Base-by-base conservation (phyloP, 2,113 vertebrate genomes). In the Scomber japonicus region DNA sequence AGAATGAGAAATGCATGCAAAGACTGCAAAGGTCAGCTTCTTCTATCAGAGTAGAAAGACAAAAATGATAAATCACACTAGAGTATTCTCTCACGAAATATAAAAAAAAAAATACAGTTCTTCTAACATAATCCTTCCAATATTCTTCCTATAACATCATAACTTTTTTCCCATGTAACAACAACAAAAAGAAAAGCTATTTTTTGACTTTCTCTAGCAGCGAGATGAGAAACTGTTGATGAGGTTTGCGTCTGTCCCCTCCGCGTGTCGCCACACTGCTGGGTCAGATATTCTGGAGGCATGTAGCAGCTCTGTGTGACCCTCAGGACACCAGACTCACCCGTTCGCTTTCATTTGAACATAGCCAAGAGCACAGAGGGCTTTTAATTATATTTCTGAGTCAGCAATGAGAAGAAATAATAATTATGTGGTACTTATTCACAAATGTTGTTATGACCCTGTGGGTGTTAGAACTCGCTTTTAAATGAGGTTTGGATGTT, bases 301-400 rank as follows among this genome's bases (percentile, higher is more conserved):
- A 68, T 69, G 50, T 55, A 3, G 50, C 21, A 51, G 35, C 55
- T 46, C 8, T 0, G 3, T 80, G 79, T 76, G 71, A 82, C 16
- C 56, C 27, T 21, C 68, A 27, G 31, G 50, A 50, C 31, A 48
- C 3, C 17, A 19, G 4, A 17, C 17, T 30, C 21, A 40, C 17
- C 5, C 4, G 14, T 19, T 66, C 1, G 6, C 35, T 16, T 45
- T 27, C 35, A 17, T 40, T 3, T 4, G 27, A 11, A 50, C n/a
- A 16, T 8, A 44, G 2, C 11, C 14, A 60, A n/a, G 40, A 65
- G 61, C 40, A 27, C 24, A 65, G 57, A 3, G 30, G 12, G 1
- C 62, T 54, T 54, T 48, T 35, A 1, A 11, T 21, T 15, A n/a
- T 27, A 56, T 1, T 15, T 11, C 54, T 11, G 21, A 4, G 31